Percentiles rank a stretch among this genome's conserved stretches.
Evolutionary conservation across 2,888 invertebrate species (phyloP).

Genomic region (Oeneis ivallda): DNA sequence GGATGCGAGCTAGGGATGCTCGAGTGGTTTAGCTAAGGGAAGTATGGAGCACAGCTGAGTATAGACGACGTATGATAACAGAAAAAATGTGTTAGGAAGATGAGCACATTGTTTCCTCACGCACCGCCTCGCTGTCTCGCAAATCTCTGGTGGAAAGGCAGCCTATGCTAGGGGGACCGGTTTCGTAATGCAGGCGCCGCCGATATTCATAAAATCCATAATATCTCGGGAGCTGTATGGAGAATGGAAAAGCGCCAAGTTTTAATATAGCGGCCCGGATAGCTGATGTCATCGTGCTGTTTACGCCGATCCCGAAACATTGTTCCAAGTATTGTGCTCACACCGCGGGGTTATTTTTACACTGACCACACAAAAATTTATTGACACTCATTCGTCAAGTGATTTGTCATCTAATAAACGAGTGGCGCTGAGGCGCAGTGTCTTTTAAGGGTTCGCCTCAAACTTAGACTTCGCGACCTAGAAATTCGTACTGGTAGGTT

Average conservation of each 20-base stretch:
- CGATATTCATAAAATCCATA: slow-evolving; percentile 54
- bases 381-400: not conserved
- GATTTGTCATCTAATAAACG: not conserved
- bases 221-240: slow-evolving; percentile 41
- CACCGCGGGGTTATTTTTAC: slow-evolving; percentile 20
- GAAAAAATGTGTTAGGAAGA: too few relatives aligned
- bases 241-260: slow-evolving; percentile 67
- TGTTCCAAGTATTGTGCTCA: slow-evolving; percentile 30
- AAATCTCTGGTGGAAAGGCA: too few relatives aligned
- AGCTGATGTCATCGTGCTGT: slow-evolving; percentile 73
- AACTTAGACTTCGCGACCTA: too few relatives aligned
- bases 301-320: slow-evolving; percentile 49
- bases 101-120: too few relatives aligned
- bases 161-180: not conserved
- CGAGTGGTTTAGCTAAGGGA: too few relatives aligned
- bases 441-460: too few relatives aligned
- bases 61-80: too few relatives aligned
- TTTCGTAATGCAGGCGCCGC: not conserved
- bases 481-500: too few relatives aligned
- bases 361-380: not conserved
- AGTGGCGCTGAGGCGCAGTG: too few relatives aligned
- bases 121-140: too few relatives aligned
- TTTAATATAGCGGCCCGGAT: slow-evolving; percentile 70
- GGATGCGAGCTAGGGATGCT: too few relatives aligned
- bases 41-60: too few relatives aligned